A percentile compares a stretch with the other conserved stretches of the same genome.
Conservation (phyloP, 2,113 vertebrate genomes). For the Limanda limanda region DNA sequence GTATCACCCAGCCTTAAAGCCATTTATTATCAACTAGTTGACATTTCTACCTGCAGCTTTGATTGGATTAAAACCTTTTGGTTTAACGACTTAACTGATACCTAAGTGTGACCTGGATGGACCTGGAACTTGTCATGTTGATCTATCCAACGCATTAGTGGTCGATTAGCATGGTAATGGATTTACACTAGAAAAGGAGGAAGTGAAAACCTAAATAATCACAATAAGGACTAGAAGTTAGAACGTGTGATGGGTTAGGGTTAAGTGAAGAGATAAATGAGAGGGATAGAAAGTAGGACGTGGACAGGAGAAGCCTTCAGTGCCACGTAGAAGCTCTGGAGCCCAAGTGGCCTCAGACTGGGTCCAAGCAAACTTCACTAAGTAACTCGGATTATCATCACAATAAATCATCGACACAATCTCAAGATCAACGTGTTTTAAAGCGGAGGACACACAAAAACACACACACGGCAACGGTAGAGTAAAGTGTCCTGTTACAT, state of each 20-base stretch:
- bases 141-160: not conserved
- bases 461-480: too few species aligned
- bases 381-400: constrained; percentile 20
- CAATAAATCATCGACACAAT: not conserved
- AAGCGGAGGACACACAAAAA: not conserved
- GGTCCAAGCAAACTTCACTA: constrained; percentile 48
- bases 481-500: not conserved
- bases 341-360: constrained; percentile 61
- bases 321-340: constrained; percentile 78
- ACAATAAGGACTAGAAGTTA: not conserved
- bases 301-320: constrained; percentile 34
- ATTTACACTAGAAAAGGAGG: too few species aligned
- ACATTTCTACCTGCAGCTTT: too few species aligned
- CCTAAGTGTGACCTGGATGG: too few species aligned
- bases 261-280: too few species aligned
- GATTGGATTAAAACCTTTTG: not conserved
- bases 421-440: too few species aligned
- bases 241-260: too few species aligned
- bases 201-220: not conserved
- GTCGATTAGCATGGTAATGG: not conserved
- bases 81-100: too few species aligned
- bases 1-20: not conserved
- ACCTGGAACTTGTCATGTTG: too few species aligned
- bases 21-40: not conserved
- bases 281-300: not conserved